phyloP scores from a whole-genome alignment of 2,888 invertebrate genomes.

The Amblyteles armatorius region DNA sequence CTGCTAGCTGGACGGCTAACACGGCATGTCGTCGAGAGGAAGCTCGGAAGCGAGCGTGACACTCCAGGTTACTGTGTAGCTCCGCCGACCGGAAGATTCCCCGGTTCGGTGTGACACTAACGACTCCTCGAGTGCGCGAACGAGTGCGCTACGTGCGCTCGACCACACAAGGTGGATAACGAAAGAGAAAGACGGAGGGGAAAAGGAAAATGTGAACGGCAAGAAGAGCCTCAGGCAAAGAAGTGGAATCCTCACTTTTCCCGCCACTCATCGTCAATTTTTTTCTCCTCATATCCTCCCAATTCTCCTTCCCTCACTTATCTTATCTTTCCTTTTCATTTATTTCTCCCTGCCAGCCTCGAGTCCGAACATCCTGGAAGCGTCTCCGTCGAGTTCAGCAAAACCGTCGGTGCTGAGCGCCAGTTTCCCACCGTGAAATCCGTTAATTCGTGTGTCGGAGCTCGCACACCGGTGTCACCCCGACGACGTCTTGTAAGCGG shows the following conservation, averaged over 20 bases:
- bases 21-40: slow-evolving; percentile 30
- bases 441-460: slow-evolving; percentile 48
- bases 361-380: slow-evolving; percentile 70
- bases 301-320: slow-evolving; percentile 39
- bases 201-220: slow-evolving; percentile 10
- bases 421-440: slow-evolving; percentile 56
- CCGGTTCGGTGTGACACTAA: slow-evolving; percentile 61
- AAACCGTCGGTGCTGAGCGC: slow-evolving; percentile 49
- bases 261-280: slow-evolving; percentile 15
- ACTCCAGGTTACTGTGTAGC: slow-evolving; percentile 28
- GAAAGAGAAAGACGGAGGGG: slow-evolving; percentile 7
- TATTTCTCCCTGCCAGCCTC: slow-evolving; percentile 9
- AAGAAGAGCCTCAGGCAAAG: slow-evolving; percentile 41
- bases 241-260: slow-evolving; percentile 57
- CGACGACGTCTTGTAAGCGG: slow-evolving; percentile 16
- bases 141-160: slow-evolving; percentile 50
- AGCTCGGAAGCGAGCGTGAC: slow-evolving; percentile 39
- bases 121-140: slow-evolving; percentile 52
- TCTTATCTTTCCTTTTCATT: slow-evolving; percentile 36
- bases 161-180: slow-evolving; percentile 28
- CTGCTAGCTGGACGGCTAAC: slow-evolving; percentile 15
- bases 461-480: slow-evolving; percentile 1
- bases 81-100: slow-evolving; percentile 59
- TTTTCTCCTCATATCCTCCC: slow-evolving; percentile 31
- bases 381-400: slow-evolving; percentile 59